Evolutionary conservation across 2,888 invertebrate species (phyloP), one percentile per base, ranked within the genome.

Genomic region (Rotaria macrura): DNA sequence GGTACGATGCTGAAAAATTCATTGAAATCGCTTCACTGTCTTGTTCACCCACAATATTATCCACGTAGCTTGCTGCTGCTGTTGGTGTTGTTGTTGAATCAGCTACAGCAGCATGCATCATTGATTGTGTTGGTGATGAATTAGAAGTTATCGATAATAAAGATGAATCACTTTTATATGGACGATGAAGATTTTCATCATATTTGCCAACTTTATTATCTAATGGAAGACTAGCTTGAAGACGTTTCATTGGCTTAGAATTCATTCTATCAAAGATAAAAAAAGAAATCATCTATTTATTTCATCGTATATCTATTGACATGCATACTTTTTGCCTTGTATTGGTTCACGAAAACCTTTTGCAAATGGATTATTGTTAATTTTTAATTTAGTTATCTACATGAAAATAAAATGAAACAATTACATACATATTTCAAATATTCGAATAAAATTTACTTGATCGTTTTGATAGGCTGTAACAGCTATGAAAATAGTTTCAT

Each of bases 381-480:
- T 86, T 85, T 86, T 86, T 20, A 86, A 74, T 72, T 86, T 85
- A 20, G 86, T 86, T 20, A 86, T 86, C 65, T 85, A 84, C 0
- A n/a, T 25, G 1, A 79, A 25, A 10, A 25, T 1, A 1, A 10
- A 25, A n/a, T n/a, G n/a, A n/a, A n/a, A n/a, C n/a, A n/a, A n/a
- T n/a, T n/a, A n/a, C n/a, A n/a, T n/a, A n/a, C n/a, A n/a, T n/a
- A n/a, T n/a, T n/a, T n/a, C n/a, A n/a, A n/a, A n/a, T n/a, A 65
- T 84, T 47, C 14, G 9, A n/a, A 49, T 84, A 52, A 1, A 9
- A 12, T 1, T 43, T 84, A 85, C 85, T 55, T 83, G 55, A 52
- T 86, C 86, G 84, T 86, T 86, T 86, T 86, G 86, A 79, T 86
- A 86, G 2, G 86, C 86, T 6, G 86, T 86, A 9, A 86, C 86